Conservation (phyloP, 2,797 vertebrate species). For the Glossophaga mutica region DNA sequence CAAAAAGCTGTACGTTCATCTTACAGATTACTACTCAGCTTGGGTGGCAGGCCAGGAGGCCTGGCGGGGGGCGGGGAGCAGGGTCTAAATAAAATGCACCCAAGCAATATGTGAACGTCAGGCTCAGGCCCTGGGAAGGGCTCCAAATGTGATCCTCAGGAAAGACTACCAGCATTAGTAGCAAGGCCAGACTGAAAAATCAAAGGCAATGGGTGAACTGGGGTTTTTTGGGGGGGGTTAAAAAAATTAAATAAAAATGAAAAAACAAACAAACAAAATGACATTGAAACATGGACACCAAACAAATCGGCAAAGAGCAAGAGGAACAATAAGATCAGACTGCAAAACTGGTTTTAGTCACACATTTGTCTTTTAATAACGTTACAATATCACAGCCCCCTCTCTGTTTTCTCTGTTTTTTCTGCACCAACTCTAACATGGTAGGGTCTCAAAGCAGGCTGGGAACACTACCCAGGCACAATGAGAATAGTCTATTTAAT, state of each 20-base stretch:
- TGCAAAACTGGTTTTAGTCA: neutral
- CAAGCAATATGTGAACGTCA: neutral
- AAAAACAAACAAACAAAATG: neutral
- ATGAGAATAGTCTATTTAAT: neutral
- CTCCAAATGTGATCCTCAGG: neutral
- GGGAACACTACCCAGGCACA: neutral
- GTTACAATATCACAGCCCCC: neutral
- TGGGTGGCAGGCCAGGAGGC: neutral
- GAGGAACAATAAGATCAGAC: neutral
- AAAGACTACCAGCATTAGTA: neutral
- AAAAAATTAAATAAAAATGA: neutral
- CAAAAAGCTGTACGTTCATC: neutral
- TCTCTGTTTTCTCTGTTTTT: neutral
- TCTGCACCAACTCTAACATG: neutral
- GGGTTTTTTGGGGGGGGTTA: no score
- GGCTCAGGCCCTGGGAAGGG: neutral
- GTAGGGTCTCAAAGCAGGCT: neutral
- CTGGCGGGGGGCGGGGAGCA: neutral
- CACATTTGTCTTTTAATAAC: neutral
- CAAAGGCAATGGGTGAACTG: neutral
- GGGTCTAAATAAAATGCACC: conserved; percentile 1
- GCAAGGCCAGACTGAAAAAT: neutral
- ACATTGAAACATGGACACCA: neutral
- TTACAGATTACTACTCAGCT: conserved; percentile 26
- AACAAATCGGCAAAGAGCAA: neutral